Base-by-base conservation (phyloP, 1,140 invertebrate species). In the Pristionchus pacificus region DNA sequence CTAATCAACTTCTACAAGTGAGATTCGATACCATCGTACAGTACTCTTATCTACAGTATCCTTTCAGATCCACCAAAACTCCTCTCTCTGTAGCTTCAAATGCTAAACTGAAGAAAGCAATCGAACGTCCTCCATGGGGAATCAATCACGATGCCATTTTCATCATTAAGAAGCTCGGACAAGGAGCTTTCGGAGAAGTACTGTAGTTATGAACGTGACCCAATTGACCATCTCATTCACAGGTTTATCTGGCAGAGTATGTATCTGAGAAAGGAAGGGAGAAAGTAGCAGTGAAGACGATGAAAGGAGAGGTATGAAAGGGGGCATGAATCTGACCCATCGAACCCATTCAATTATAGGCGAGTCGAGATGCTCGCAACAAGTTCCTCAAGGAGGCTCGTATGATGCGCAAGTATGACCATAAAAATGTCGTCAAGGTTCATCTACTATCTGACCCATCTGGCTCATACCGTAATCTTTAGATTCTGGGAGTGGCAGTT, bases 401-500 rank as follows among this genome's bases (percentile, higher is more conserved):
- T 19, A n/a, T 78, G 1, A 77, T 77, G 76, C 32, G 76, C 25
- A 78, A 77, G 33, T 65, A 79, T 28, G 19, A 25, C 0, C 73
- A 75, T 58, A 73, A 65, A 31, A 57, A 75, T 33, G 49, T 68
- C 14, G 72, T 68, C 30, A 13, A 55, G n/a, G 62, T 73, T 55
- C 31, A 65, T 64, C 38, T 58, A 68, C 13, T 49, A 19, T 6
- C 6, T 30, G 1, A 0, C 25, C 1, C 38, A 0, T 14, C 13
- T 2, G 15, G 13, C 13, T 1, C 24, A 15, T 1, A 1, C 30
- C 55, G 2, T 19, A 82, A 86, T n/a, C 63, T 85, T 19, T 77
- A 79, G 10, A 82, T 85, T 6, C 76, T 85, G 29, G 85, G 85
- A 6, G 83, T 86, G 58, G 85, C 85, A 74, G 76, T 78, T 6